Conservation (phyloP, 1,140 invertebrate species). For the Scylla paramamosain region DNA sequence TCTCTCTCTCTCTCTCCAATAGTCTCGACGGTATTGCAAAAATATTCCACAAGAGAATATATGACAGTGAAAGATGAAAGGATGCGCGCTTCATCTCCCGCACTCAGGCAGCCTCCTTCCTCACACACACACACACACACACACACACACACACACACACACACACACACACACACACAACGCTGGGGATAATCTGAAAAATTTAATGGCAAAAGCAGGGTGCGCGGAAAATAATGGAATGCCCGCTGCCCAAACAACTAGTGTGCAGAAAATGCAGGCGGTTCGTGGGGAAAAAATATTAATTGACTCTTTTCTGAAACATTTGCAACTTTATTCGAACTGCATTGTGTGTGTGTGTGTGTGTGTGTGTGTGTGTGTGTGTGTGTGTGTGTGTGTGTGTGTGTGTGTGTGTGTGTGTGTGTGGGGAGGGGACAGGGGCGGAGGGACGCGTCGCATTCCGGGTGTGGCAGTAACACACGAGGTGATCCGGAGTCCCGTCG, state of each 20-base stretch:
- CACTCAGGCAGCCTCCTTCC: background rate
- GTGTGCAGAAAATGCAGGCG: background rate
- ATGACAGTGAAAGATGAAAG: too few species aligned
- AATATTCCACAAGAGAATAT: too few species aligned
- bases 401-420: constrained; percentile 11
- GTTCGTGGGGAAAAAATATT: background rate
- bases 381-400: background rate
- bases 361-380: constrained; percentile 11
- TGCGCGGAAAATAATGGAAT: background rate
- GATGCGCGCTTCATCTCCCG: too few species aligned
- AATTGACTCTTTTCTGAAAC: constrained; percentile 15
- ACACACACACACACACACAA: background rate
- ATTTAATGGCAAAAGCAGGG: background rate
- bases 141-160: background rate
- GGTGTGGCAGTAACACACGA: background rate
- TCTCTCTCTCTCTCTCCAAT: background rate
- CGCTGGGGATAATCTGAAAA: background rate
- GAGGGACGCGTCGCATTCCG: background rate
- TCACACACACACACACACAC: background rate
- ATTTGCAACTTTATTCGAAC: background rate
- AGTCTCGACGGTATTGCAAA: too few species aligned
- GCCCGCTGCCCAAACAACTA: background rate
- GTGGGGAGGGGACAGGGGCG: background rate
- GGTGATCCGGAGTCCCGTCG: background rate
- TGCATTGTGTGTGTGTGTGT: background rate